Conservation (phyloP, 2,888 invertebrate species). For the Cosmia pyralina region DNA sequence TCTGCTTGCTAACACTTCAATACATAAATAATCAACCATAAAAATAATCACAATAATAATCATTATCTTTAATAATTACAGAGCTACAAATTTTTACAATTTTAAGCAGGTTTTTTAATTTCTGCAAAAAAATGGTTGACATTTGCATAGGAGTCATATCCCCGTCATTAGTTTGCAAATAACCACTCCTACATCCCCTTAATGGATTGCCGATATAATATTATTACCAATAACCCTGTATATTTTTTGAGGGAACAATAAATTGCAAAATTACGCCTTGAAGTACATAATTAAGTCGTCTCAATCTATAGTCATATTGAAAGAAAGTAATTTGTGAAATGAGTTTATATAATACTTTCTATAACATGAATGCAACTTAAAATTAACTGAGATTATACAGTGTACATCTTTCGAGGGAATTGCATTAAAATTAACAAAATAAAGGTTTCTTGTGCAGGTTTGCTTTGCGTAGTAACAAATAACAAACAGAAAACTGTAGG, state of each 20-base stretch:
- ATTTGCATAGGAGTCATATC: no score
- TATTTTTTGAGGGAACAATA: background rate
- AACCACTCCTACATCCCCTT: no score
- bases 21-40: no score
- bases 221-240: no score
- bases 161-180: no score
- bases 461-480: conserved; percentile 17
- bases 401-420: conserved; percentile 41
- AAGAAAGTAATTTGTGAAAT: conserved; percentile 11
- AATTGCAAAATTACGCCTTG: conserved; percentile 11
- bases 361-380: conserved; percentile 34
- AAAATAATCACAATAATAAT: no score
- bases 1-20: no score
- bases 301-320: background rate
- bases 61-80: no score
- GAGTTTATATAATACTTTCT: conserved; percentile 29
- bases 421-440: conserved; percentile 25
- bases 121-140: no score
- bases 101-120: no score
- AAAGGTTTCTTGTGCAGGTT: conserved; percentile 16
- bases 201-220: no score
- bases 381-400: conserved; percentile 48
- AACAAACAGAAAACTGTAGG: conserved; percentile 40
- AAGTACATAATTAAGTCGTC: conserved; percentile 27
- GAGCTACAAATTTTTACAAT: no score